These are phyloP conservation scores for Callocephalon fimbriatum DNA, from an alignment of 2,113 vertebrate species.

Conservation along the genomic window DNA sequence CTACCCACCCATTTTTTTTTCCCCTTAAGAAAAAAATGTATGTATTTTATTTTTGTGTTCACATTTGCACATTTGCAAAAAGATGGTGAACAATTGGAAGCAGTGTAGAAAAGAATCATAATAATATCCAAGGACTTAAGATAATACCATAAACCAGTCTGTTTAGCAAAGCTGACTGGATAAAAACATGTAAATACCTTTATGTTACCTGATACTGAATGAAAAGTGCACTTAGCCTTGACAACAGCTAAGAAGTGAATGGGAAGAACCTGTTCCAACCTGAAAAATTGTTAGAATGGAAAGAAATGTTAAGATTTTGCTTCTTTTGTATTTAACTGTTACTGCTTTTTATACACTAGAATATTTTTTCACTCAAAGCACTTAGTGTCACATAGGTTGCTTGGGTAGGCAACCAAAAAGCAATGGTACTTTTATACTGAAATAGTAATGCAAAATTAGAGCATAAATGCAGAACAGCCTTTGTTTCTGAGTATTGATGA, in stretches of 20 bases:
- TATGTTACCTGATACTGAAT: not conserved
- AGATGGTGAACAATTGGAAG: not conserved
- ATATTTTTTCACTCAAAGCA: not conserved
- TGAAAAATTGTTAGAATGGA: not conserved
- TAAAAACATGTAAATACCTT: slow-evolving; percentile 3
- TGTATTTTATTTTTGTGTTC: not conserved
- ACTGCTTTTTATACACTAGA: not conserved
- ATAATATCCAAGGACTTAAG: not conserved
- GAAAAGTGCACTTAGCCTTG: slow-evolving; percentile 11
- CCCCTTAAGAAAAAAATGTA: not conserved
- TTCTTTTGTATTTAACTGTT: not conserved
- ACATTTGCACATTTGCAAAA: not conserved
- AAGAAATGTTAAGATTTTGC: not conserved
- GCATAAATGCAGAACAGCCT: not conserved
- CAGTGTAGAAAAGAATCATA: not conserved
- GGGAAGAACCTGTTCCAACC: slow-evolving; percentile 7
- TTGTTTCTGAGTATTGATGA: not conserved
- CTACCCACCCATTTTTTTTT: not conserved
- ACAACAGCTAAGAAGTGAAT: not conserved
- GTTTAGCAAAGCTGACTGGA: not conserved
- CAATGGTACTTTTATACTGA: not conserved
- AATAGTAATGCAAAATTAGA: not conserved
- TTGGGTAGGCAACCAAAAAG: not conserved
- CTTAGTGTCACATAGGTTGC: not conserved
- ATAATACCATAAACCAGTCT: not conserved